Base-by-base conservation (phyloP, 2,888 invertebrate genomes). In the Aromia moschata region DNA sequence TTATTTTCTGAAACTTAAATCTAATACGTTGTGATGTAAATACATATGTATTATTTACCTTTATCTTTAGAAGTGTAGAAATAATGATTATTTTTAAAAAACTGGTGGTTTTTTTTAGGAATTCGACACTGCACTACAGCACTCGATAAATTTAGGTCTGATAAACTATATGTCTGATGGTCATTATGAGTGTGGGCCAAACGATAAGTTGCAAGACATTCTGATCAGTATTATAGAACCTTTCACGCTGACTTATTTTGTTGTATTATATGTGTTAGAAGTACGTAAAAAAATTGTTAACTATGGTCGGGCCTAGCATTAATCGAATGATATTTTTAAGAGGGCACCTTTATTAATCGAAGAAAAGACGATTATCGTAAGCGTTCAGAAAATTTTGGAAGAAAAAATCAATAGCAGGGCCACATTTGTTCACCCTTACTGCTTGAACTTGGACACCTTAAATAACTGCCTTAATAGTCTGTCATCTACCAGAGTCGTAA, bases 371-470 rank as follows among this genome's bases (percentile, higher is more conserved):
- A 80, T 86, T 9, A 68, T 89, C 56, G 83, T 83, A 57, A 79
- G 81, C 47, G 81, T 85, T 1, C 92, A 92, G 74, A 82, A 83
- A 72, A 78, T 82, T 12, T 81, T 86, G 17, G 91, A 91, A 77
- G 72, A 75, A 14, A 71, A 81, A 31, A 74, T 87, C 1, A 75
- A 75, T 15, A 71, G 78, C 30, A 74, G 75, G 52, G 69, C 72
- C 10, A 75, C 77, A 36, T 74, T 79, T 51, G 81, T 84, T 9
- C 91, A 91, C 81, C 91, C 92, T 0, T 91, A 91, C 80, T 87
- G 88, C 67, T 83, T 93, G 57, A 89, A 90, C 36, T 82, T 93
- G 65, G 92, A 93, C 65, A 83, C 85, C 52, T 80, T 84, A 44
- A 81, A 79, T 30, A 84, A 85, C 77, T 87, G 87, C 64, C 73